Conservation (phyloP, 2,797 vertebrate genomes). For the Acrossocheilus fasciatus region DNA sequence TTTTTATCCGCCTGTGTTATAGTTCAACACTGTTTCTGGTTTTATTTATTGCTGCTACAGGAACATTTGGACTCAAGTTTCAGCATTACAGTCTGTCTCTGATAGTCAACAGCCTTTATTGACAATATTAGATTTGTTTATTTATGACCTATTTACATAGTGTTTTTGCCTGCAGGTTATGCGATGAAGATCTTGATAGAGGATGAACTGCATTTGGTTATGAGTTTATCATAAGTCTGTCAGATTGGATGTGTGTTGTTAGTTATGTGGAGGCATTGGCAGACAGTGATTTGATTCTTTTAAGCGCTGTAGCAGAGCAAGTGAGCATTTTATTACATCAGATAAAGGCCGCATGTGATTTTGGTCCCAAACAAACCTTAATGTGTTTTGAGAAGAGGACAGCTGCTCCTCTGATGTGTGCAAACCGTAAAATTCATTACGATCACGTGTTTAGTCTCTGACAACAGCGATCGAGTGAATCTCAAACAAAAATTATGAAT, state of each 20-base stretch:
- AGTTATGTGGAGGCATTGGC: not conserved
- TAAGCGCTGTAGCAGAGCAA: not conserved
- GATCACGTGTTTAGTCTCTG: constrained; percentile 8
- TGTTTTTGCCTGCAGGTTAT: not conserved
- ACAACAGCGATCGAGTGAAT: not conserved
- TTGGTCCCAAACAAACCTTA: not conserved
- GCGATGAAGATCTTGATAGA: not conserved
- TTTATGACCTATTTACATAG: not conserved
- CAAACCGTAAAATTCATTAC: not conserved
- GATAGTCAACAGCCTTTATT: not conserved
- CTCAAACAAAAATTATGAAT: not conserved
- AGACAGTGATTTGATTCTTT: not conserved
- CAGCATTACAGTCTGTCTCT: constrained; percentile 7
- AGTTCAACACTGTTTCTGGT: constrained; percentile 4
- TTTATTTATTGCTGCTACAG: constrained; percentile 37
- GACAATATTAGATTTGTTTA: constrained; percentile 13
- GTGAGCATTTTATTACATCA: not conserved
- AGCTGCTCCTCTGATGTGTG: not conserved
- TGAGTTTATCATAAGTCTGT: not conserved
- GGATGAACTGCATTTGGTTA: not conserved
- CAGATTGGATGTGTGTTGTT: not conserved
- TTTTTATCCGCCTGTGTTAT: not conserved
- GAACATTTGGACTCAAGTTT: not conserved
- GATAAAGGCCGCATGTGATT: not conserved
- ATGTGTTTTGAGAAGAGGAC: not conserved